Percentiles rank a stretch among this genome's conserved stretches.
Conservation (phyloP, 1,140 invertebrate species). For the Spodoptera frugiperda region DNA sequence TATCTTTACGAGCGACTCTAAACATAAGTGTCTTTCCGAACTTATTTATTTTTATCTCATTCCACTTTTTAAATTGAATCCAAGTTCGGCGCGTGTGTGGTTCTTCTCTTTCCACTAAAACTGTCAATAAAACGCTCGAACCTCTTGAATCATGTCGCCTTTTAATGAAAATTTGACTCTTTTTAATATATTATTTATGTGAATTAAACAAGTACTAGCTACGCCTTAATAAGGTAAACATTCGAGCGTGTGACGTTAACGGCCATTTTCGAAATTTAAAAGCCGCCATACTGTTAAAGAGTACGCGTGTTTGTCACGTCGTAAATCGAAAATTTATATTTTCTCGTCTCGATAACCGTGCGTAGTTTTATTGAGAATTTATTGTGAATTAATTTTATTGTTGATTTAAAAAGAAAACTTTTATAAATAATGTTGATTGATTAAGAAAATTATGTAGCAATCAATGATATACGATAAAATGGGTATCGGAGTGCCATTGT, state of each 20-base stretch:
- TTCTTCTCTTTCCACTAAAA: constrained; percentile 75
- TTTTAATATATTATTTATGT: constrained; percentile 76
- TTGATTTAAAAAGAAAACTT: constrained; percentile 43
- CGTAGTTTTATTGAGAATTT: constrained; percentile 40
- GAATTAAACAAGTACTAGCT: constrained; percentile 66
- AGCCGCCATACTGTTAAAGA: constrained; percentile 58
- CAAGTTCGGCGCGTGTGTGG: constrained; percentile 80
- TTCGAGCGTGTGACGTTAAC: constrained; percentile 60
- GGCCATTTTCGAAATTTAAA: constrained; percentile 66
- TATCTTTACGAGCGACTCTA: constrained; percentile 84
- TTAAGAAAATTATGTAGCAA: constrained; percentile 40
- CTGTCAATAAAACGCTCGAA: constrained; percentile 80
- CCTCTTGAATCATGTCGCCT: constrained; percentile 68
- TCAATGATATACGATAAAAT: constrained; percentile 38
- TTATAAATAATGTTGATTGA: constrained; percentile 32
- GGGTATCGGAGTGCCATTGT: constrained; percentile 16
- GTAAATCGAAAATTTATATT: constrained; percentile 61
- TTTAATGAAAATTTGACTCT: constrained; percentile 81
- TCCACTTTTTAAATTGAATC: constrained; percentile 85
- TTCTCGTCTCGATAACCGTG: constrained; percentile 36
- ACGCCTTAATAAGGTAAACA: constrained; percentile 68
- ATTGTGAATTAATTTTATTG: constrained; percentile 46
- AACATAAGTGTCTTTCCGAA: constrained; percentile 83
- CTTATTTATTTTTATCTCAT: constrained; percentile 85
- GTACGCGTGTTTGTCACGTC: constrained; percentile 65